Conservation (phyloP, 2,888 invertebrate genomes). For the Emmelina monodactyla region DNA sequence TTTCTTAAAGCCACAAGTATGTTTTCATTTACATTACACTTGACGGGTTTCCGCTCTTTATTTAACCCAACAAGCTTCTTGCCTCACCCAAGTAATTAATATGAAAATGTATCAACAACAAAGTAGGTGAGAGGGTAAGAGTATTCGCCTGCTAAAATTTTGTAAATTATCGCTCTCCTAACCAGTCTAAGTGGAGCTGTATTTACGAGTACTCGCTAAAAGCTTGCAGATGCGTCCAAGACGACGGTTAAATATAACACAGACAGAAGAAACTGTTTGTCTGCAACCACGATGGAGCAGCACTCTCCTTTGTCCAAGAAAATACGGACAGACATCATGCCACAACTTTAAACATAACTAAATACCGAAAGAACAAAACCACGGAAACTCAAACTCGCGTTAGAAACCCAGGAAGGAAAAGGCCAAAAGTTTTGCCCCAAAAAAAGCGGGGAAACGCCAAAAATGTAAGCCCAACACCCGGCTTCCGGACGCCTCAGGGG, state of each 20-base stretch:
- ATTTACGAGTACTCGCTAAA: conserved; percentile 24
- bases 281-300: not conserved
- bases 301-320: not conserved
- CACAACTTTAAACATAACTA: not conserved
- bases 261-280: not conserved
- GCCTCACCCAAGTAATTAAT: not conserved
- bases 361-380: conserved; percentile 1
- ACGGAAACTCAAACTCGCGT: conserved; percentile 17
- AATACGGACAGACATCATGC: not conserved
- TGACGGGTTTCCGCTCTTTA: not conserved
- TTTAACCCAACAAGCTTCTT: not conserved
- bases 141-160: conserved; percentile 1
- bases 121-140: not conserved
- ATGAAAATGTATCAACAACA: conserved; percentile 1
- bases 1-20: too few species aligned
- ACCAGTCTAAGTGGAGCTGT: conserved; percentile 19
- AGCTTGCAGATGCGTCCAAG: conserved; percentile 26
- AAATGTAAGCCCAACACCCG: conserved; percentile 47
- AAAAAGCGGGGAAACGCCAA: conserved; percentile 42
- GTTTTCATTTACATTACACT: too few species aligned
- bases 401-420: conserved; percentile 54
- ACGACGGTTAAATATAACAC: not conserved
- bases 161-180: conserved; percentile 10
- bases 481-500: conserved; percentile 40
- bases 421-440: conserved; percentile 41